A percentile compares a stretch with the other conserved stretches of the same genome.
phyloP scores from a whole-genome alignment of 2,888 invertebrate genomes.

The Chloroclystis v-ata region DNA sequence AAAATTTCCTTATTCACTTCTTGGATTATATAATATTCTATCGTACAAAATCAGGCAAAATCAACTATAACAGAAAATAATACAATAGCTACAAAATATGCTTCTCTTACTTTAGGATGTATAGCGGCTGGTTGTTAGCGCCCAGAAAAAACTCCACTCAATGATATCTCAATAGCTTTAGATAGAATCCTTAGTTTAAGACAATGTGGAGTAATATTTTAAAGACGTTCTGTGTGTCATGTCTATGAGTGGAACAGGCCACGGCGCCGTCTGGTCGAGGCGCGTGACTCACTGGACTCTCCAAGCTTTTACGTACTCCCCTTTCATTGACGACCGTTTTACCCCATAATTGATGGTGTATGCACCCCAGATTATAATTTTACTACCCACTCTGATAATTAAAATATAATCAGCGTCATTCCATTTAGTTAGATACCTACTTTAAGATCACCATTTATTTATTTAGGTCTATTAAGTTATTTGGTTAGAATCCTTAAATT shows the following conservation, averaged over 20 bases:
- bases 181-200: neutral
- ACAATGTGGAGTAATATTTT: neutral
- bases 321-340: constrained; percentile 54
- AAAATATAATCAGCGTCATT: constrained; percentile 3
- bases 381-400: constrained; percentile 17
- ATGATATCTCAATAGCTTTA: too few species aligned
- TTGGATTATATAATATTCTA: too few species aligned
- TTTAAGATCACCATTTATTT: too few species aligned
- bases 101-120: too few species aligned
- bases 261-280: constrained; percentile 69
- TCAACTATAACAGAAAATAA: too few species aligned
- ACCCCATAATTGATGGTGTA: constrained; percentile 61
- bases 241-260: constrained; percentile 2
- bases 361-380: constrained; percentile 16
- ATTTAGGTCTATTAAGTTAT: too few species aligned
- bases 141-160: too few species aligned
- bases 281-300: constrained; percentile 68
- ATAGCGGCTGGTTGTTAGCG: too few species aligned
- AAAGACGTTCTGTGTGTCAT: neutral
- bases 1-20: too few species aligned
- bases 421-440: neutral
- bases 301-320: constrained; percentile 51
- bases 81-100: too few species aligned
- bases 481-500: too few species aligned
- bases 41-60: too few species aligned